Conservation (phyloP, 1,140 invertebrate genomes). For the Artemia franciscana region DNA sequence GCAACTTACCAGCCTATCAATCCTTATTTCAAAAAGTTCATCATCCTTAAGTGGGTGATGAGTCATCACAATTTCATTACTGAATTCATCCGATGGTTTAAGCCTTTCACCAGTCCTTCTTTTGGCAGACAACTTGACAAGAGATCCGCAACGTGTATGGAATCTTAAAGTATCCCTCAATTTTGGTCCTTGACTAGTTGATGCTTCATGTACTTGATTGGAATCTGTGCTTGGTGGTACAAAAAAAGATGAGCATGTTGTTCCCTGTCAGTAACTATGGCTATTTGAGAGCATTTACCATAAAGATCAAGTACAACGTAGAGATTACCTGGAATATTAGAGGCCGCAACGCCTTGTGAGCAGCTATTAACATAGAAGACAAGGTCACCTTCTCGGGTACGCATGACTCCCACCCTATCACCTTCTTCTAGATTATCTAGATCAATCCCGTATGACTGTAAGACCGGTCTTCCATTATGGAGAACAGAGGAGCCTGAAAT, state of each 20-base stretch:
- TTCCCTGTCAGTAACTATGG: conserved; percentile 14
- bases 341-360: conserved; percentile 60
- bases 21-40: conserved; percentile 76
- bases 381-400: conserved; percentile 50
- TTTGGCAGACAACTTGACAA: conserved; percentile 65
- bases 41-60: conserved; percentile 60
- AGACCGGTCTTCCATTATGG: conserved; percentile 47
- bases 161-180: conserved; percentile 46
- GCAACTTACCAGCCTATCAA: conserved; percentile 42
- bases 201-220: conserved; percentile 10
- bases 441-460: conserved; percentile 63
- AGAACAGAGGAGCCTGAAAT: conserved; percentile 65
- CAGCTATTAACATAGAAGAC: conserved; percentile 72
- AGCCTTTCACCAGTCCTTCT: conserved; percentile 61
- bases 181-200: conserved; percentile 4
- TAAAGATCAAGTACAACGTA: conserved; percentile 77
- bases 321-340: conserved; percentile 42
- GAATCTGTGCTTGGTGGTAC: not conserved
- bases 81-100: conserved; percentile 75
- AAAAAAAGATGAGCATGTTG: not conserved
- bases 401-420: conserved; percentile 57
- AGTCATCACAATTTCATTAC: conserved; percentile 78
- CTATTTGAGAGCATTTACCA: conserved; percentile 74
- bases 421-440: conserved; percentile 60
- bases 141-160: conserved; percentile 59